A percentile compares a stretch with the other conserved stretches of the same genome.
Evolutionary conservation across 2,797 vertebrate genomes (phyloP).

Genomic region (Catostomus latipinnis): DNA sequence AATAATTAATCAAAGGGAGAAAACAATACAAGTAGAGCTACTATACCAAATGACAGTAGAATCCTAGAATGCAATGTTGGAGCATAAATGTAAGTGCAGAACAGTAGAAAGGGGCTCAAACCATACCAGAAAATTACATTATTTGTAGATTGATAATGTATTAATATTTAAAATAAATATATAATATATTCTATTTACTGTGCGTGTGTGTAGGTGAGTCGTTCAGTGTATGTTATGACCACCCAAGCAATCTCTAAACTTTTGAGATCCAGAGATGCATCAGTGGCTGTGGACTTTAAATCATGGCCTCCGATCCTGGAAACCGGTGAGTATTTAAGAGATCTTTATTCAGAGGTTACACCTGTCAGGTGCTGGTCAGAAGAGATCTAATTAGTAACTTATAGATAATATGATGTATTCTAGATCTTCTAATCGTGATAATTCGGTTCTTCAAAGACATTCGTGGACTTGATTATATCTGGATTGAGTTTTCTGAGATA

Average conservation of each 20-base stretch:
- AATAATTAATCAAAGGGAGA: no score
- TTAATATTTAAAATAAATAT: no score
- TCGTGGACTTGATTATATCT: neutral
- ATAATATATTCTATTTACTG: no score
- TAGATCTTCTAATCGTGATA: neutral
- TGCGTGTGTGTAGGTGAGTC: conserved; percentile 79
- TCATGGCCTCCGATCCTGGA: conserved; percentile 88
- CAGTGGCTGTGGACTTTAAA: conserved; percentile 85
- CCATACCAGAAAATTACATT: no score
- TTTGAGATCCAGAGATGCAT: conserved; percentile 83
- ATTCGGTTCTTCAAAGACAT: neutral
- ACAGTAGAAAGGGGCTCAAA: no score
- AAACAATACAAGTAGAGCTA: no score
- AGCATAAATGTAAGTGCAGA: no score
- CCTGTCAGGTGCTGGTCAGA: neutral
- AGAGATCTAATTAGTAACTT: no score
- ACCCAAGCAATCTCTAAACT: conserved; percentile 87
- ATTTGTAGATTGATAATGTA: no score
- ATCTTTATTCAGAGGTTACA: neutral
- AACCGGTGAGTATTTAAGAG: conserved; percentile 74
- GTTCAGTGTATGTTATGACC: conserved; percentile 87
- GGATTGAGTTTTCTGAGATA: neutral
- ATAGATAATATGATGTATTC: neutral
- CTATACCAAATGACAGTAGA: no score
- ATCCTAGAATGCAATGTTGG: no score